Percentiles rank a stretch among this genome's conserved stretches.
Conservation (phyloP, 2,113 vertebrate species). For the Gnathonemus echidnorhynchus region DNA sequence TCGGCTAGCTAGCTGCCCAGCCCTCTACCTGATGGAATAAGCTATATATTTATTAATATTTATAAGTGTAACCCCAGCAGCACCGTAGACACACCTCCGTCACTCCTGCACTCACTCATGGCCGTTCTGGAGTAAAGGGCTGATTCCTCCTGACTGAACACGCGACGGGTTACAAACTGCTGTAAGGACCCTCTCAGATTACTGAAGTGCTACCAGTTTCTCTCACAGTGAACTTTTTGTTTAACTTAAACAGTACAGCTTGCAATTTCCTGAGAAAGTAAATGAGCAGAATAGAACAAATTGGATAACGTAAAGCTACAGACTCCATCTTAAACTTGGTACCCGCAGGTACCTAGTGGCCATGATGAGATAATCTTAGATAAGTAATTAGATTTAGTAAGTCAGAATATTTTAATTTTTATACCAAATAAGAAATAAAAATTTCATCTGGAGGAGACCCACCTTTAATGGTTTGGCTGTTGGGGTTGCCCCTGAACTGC, state of each 20-base stretch:
- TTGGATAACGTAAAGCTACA: background rate
- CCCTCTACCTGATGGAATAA: background rate
- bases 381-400: background rate
- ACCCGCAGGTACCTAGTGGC: background rate
- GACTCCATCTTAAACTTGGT: background rate
- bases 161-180: background rate
- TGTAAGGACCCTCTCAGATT: background rate
- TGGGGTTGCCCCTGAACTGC: background rate
- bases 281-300: background rate
- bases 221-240: background rate
- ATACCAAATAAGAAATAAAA: background rate
- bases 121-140: background rate
- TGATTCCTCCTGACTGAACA: background rate
- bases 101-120: background rate
- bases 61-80: background rate
- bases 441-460: background rate
- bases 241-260: background rate
- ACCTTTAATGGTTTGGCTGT: background rate
- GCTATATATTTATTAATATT: background rate
- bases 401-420: background rate
- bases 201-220: background rate
- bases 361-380: background rate
- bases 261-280: background rate
- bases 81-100: background rate
- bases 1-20: background rate